Base-by-base conservation (phyloP, 2,888 invertebrate genomes). In the Cheilosia urbana region DNA sequence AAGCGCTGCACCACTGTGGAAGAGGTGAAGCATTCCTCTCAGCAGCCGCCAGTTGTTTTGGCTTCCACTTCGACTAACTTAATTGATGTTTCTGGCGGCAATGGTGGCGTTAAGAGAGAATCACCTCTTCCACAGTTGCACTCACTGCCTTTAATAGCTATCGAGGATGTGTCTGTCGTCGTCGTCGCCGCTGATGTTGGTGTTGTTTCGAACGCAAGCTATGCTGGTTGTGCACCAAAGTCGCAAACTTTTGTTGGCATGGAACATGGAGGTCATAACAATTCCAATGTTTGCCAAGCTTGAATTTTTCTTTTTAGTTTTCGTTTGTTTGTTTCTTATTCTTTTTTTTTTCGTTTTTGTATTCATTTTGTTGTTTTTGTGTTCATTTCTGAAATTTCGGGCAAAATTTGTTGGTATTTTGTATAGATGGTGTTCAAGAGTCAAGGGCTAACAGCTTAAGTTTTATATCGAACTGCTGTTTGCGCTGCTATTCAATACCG, bases 71-170 rank as follows among this genome's bases (percentile, higher is more conserved):
- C 76, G 13, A 60, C 58, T 47, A 47, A 47, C 49, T 66, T 62
- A 55, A 66, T 80, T 76, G 71, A 75, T 53, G 53, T 75, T 27
- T 45, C 63, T 68, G 63, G 17, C 47, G 37, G 42, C 51, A 37
- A 5, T 19, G 37, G 45, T 80, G 80, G 49, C 27, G 49, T 49
- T 17, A 76, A 66, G 49, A 71, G 71, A 65, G 76, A 80, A 60
- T 68, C 85, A 85, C 85, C 81, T 81, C 85, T 85, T 85, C 85
- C 80, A 77, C 85, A 85, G 85, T 76, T 85, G 71, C 81, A 72
- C 68, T 81, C 76, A 58, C 76, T 77, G 47, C 80, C 80, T 30
- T 80, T 85, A 72, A 81, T 85, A 63, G 76, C 81, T 62, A 77
- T 81, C 85, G 77, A 85, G 85, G 85, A 85, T 85, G 81, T 84